Evolutionary conservation across 2,797 vertebrate species (phyloP).

Genomic region (Microctenopoma lineatum): DNA sequence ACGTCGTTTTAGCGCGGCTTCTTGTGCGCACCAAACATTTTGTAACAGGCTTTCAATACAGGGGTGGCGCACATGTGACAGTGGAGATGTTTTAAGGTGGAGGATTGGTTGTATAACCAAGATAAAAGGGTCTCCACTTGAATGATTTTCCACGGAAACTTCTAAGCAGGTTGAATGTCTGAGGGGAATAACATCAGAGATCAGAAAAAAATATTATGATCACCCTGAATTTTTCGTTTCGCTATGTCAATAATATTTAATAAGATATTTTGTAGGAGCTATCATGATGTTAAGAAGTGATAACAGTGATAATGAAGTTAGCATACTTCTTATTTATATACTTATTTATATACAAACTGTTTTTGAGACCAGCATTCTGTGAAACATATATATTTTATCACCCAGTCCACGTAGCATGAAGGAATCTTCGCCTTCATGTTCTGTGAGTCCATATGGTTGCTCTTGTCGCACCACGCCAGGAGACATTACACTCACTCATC

Average conservation of each 20-base stretch:
- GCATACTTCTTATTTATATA: neutral
- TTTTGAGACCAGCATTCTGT: neutral
- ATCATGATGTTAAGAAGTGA: conserved; percentile 11
- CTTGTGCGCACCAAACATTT: neutral
- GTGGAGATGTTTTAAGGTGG: conserved; percentile 25
- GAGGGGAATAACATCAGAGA: neutral
- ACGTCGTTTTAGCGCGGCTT: conserved; percentile 20
- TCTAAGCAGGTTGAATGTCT: neutral
- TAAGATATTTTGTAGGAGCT: neutral
- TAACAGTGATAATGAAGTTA: conserved; percentile 5
- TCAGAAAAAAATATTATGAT: neutral
- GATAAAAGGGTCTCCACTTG: conserved; percentile 5
- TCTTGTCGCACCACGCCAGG: neutral
- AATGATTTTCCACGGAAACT: conserved; percentile 4
- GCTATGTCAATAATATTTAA: neutral
- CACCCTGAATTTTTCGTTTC: neutral
- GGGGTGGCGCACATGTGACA: conserved; percentile 25
- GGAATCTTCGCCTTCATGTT: neutral
- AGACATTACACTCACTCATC: conserved; percentile 6
- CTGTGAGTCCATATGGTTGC: neutral
- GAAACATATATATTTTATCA: no score
- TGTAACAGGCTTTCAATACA: conserved; percentile 24
- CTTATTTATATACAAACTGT: no score
- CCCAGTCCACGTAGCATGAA: neutral
- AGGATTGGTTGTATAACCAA: conserved; percentile 6